Conservation (phyloP, 1,140 invertebrate species). For the Cherax quadricarinatus region DNA sequence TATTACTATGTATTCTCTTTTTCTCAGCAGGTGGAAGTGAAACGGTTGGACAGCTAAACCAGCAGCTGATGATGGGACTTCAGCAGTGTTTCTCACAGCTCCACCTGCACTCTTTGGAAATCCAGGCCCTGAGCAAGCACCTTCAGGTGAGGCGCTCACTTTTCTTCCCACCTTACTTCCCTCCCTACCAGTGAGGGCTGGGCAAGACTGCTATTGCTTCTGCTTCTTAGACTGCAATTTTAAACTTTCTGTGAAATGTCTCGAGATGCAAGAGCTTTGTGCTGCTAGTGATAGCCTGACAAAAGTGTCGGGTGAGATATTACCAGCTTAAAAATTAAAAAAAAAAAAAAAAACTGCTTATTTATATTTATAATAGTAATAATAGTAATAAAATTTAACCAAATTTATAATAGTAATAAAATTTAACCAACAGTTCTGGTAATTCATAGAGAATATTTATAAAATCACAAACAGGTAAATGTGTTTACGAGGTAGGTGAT, state of each 20-base stretch:
- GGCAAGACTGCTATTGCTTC: background rate
- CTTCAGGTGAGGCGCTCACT: slow-evolving; percentile 71
- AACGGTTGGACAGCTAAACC: slow-evolving; percentile 20
- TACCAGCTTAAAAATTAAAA: background rate
- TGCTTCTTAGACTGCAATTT: background rate
- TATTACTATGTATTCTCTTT: background rate
- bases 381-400: background rate
- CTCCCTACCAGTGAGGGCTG: slow-evolving; percentile 17
- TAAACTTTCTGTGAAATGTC: background rate
- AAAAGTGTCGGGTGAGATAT: background rate
- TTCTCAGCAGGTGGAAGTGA: slow-evolving; percentile 13
- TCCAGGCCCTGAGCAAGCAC: slow-evolving; percentile 73
- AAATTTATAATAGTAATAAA: background rate
- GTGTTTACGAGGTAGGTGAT: too few relatives aligned
- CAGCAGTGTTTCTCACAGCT: slow-evolving; percentile 73
- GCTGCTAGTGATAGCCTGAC: background rate
- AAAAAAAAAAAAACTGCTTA: background rate
- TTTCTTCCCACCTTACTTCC: slow-evolving; percentile 43
- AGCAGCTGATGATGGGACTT: slow-evolving; percentile 57
- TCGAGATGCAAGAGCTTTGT: background rate
- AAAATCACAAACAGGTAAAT: too few relatives aligned
- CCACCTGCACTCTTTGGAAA: slow-evolving; percentile 71
- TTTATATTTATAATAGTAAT: background rate
- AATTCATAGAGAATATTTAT: background rate
- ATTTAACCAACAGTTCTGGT: background rate